Evolutionary conservation across 2,113 vertebrate species (phyloP).

Genomic region (Deroptyus accipitrinus): DNA sequence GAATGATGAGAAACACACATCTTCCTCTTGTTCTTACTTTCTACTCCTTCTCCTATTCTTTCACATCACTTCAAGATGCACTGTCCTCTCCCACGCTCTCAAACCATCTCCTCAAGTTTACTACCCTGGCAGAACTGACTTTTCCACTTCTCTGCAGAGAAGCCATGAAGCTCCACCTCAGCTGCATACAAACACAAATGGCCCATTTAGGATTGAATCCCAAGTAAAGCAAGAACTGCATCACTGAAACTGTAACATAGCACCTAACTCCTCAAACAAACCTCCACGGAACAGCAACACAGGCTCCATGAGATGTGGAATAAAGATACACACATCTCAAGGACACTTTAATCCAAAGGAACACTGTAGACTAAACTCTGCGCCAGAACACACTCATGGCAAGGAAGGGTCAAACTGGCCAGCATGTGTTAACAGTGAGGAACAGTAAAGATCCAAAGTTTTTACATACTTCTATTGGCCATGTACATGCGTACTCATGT

Average conservation of each 20-base stretch:
- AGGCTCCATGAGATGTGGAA: not conserved
- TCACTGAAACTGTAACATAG: not conserved
- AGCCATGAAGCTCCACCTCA: not conserved
- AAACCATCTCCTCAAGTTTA: not conserved
- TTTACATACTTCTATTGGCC: not conserved
- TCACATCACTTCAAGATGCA: not conserved
- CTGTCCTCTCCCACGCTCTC: not conserved
- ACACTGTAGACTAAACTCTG: not conserved
- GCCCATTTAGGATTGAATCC: not conserved
- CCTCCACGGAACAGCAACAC: not conserved
- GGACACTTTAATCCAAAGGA: not conserved
- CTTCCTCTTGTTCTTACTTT: not conserved
- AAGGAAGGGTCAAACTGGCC: not conserved
- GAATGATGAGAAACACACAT: not conserved
- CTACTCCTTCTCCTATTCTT: not conserved
- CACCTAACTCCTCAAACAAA: not conserved
- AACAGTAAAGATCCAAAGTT: not conserved
- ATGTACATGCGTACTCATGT: rapidly evolving
- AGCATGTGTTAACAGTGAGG: rapidly evolving
- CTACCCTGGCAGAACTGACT: not conserved
- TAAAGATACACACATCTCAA: not conserved
- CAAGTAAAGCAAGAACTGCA: not conserved
- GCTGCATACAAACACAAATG: not conserved
- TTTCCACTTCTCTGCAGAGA: not conserved
- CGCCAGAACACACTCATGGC: rapidly evolving